Base-by-base conservation (phyloP, 2,888 invertebrate genomes). In the Aproaerema taeniolella region DNA sequence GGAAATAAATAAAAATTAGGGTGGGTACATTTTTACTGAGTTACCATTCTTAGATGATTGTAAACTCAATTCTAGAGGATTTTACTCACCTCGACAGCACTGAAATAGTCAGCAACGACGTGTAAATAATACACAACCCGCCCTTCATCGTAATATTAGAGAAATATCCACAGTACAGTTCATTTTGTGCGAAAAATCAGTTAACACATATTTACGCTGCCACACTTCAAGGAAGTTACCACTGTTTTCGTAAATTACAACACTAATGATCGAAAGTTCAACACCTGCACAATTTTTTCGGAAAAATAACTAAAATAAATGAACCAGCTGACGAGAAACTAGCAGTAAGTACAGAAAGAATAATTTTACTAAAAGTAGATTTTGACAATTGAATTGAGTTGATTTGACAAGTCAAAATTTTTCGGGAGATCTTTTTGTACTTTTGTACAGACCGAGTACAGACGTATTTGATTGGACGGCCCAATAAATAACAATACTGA, bases 131-230 rank as follows among this genome's bases (percentile, higher is more conserved):
- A 68, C 83, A 83, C 64, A 89, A 72, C 61, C 87, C 87, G 72
- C 88, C 83, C 88, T 88, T 90, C 90, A 90, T 90, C 81, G 80
- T 89, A 85, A 67, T 70, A 78, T 76, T 57, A 81, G 49, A 74
- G 70, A 76, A 65, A 78, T 72, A 78, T 80, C 73, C 68, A 78
- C 76, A 74, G 67, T 79, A 74, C 65, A 73, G 82, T 80, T 56
- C 86, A 86, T 86, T 86, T 82, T 82, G 80, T 75, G 74, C 67
- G 72, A 63, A 73, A 75, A 71, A 66, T 68, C 72, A 37, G 33
- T 14, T 30, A 78, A 67, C 62, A 74, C 77, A 76, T 77, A 55
- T 62, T 68, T 62, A 70, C 67, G 65, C 64, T 58, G 61, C 55
- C 60, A 26, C 60, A n/a, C n/a, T n/a, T n/a, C n/a, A 54, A 28